Percentiles rank a stretch among this genome's conserved stretches.
phyloP scores from a whole-genome alignment of 2,797 vertebrate species.

The Sphenodon punctatus region DNA sequence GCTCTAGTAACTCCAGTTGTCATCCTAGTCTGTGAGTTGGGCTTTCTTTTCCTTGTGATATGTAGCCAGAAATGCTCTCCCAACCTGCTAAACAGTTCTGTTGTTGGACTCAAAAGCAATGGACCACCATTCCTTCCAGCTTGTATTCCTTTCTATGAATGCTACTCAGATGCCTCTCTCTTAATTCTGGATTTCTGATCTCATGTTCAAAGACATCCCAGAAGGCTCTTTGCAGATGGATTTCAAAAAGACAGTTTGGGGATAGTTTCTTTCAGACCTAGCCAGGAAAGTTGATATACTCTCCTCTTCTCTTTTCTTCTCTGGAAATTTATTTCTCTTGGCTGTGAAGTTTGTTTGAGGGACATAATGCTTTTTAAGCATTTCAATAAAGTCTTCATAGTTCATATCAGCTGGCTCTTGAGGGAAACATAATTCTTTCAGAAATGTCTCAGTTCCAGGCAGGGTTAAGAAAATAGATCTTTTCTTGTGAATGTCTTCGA shows the following conservation, averaged over 20 bases:
- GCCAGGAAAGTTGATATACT: conserved; percentile 22
- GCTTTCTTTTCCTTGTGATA: neutral
- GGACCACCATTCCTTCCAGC: neutral
- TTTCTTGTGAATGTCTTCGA: conserved; percentile 44
- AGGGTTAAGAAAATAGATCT: conserved; percentile 55
- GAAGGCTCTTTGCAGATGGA: conserved; percentile 23
- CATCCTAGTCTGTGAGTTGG: rapidly evolving
- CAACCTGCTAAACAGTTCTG: neutral
- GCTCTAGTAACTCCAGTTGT: neutral
- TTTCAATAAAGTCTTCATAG: conserved; percentile 63
- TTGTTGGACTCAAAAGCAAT: neutral
- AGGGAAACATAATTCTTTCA: conserved; percentile 66
- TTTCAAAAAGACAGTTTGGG: conserved; percentile 22
- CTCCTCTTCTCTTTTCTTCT: conserved; percentile 40
- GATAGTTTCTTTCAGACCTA: conserved; percentile 37
- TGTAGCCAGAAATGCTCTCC: neutral
- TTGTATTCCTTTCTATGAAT: conserved; percentile 8
- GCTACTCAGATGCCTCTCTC: conserved; percentile 17
- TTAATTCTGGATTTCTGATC: conserved; percentile 13
- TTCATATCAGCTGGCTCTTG: conserved; percentile 56
- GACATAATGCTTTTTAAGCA: conserved; percentile 64
- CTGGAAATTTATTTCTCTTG: conserved; percentile 61
- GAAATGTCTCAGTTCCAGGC: conserved; percentile 35
- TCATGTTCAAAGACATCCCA: conserved; percentile 19
- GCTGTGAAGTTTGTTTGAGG: conserved; percentile 47